Evolutionary conservation across 2,113 vertebrate species (phyloP).

Genomic region (Alectura lathami): DNA sequence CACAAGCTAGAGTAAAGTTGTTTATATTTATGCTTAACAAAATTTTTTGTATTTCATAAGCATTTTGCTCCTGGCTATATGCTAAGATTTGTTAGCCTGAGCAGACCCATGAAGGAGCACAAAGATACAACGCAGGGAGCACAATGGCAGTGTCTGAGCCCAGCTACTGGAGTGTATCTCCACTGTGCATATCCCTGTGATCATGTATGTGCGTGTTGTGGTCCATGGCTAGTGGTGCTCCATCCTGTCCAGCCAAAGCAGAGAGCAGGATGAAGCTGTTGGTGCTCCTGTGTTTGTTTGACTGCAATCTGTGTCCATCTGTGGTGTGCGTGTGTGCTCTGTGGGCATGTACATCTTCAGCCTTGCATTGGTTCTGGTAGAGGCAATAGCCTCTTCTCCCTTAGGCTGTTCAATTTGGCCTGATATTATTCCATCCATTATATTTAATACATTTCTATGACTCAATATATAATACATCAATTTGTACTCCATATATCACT

Average conservation of each 20-base stretch:
- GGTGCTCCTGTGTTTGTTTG: not conserved
- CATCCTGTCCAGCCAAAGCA: not conserved
- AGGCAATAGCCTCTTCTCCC: not conserved
- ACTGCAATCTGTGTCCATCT: not conserved
- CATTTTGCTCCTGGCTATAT: not conserved
- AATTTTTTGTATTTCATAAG: not conserved
- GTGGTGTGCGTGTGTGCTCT: accelerated
- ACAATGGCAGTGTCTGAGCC: not conserved
- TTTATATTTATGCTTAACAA: not conserved
- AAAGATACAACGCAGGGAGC: not conserved
- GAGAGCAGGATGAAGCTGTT: not conserved
- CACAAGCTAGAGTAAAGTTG: not conserved
- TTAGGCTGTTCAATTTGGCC: not conserved
- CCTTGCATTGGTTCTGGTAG: not conserved
- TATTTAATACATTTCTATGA: not conserved
- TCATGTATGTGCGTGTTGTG: not conserved
- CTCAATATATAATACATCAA: not conserved
- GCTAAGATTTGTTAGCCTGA: not conserved
- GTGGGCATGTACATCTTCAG: not conserved
- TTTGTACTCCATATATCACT: not conserved
- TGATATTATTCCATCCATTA: not conserved
- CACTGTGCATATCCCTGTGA: too few relatives aligned
- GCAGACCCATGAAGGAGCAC: not conserved
- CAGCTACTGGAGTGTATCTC: not conserved
- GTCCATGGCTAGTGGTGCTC: not conserved